These are phyloP conservation scores for Dichetophora obliterata DNA, from an alignment of 2,888 invertebrate species.

Conservation along the genomic window DNA sequence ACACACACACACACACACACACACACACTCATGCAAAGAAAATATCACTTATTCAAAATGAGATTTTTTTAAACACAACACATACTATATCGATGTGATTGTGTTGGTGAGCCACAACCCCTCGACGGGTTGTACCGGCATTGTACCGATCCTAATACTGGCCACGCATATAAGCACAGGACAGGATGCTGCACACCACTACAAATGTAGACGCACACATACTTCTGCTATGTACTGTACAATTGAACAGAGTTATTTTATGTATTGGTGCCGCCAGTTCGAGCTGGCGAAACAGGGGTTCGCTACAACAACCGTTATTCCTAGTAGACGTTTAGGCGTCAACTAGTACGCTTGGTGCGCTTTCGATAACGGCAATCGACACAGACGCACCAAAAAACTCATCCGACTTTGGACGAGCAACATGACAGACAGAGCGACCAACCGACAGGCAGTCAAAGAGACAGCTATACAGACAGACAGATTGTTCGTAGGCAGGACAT, in stretches of 20 bases:
- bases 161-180: background rate
- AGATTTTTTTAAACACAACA: no score
- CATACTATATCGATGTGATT: background rate
- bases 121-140: slow-evolving; percentile 34
- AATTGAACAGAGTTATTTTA: slow-evolving; percentile 40
- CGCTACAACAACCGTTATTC: slow-evolving; percentile 70
- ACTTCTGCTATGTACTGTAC: background rate
- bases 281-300: slow-evolving; percentile 70
- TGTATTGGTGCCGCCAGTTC: slow-evolving; percentile 60
- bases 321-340: slow-evolving; percentile 72
- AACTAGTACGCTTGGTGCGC: slow-evolving; percentile 71
- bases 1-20: no score
- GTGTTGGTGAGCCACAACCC: slow-evolving; percentile 29
- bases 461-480: background rate
- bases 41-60: no score
- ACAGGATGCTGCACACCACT: slow-evolving; percentile 24
- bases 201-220: background rate
- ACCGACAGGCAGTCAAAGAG: slow-evolving; percentile 26
- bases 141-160: background rate
- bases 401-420: slow-evolving; percentile 51
- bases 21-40: background rate
- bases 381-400: slow-evolving; percentile 22
- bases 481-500: background rate
- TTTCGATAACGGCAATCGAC: slow-evolving; percentile 62
- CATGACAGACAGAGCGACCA: slow-evolving; percentile 24